A percentile compares a stretch with the other conserved stretches of the same genome.
Evolutionary conservation across 92 coral and sea anemone genomes (phyloP).

Genomic region (Siderastrea radians): DNA sequence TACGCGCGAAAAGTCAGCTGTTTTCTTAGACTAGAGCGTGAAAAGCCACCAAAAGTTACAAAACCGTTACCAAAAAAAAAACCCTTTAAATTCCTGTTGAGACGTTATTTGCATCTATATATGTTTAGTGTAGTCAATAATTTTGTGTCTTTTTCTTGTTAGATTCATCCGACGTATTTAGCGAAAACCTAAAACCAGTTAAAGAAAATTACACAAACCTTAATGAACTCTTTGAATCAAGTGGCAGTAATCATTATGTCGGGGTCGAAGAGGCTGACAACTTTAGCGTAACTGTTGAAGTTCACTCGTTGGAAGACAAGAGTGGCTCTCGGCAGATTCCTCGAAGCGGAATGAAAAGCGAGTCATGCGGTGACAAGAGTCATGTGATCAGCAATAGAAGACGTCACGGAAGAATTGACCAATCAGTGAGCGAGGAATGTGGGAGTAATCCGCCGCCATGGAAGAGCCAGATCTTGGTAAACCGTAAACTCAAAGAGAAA

Average conservation of each 20-base stretch:
- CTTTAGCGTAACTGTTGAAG: constrained; percentile 24
- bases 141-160: not conserved
- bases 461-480: constrained; percentile 76
- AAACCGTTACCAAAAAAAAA: no score
- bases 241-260: not conserved
- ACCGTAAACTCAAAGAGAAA: constrained; percentile 74
- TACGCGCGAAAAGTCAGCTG: no score
- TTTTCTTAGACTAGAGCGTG: no score
- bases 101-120: no score
- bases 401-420: not conserved
- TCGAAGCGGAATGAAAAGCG: not conserved
- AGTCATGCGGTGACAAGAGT: not conserved
- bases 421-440: constrained; percentile 36
- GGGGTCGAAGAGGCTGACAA: constrained; percentile 11
- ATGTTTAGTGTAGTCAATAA: not conserved
- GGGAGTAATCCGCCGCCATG: constrained; percentile 72
- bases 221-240: not conserved
- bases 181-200: not conserved
- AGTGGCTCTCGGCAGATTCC: not conserved
- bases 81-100: no score
- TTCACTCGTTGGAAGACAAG: not conserved
- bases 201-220: not conserved
- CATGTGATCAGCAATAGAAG: constrained; percentile 11
- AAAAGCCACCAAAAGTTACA: no score
- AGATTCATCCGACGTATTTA: not conserved